Conservation (phyloP, 2,797 vertebrate species). For the Cygnus olor region DNA sequence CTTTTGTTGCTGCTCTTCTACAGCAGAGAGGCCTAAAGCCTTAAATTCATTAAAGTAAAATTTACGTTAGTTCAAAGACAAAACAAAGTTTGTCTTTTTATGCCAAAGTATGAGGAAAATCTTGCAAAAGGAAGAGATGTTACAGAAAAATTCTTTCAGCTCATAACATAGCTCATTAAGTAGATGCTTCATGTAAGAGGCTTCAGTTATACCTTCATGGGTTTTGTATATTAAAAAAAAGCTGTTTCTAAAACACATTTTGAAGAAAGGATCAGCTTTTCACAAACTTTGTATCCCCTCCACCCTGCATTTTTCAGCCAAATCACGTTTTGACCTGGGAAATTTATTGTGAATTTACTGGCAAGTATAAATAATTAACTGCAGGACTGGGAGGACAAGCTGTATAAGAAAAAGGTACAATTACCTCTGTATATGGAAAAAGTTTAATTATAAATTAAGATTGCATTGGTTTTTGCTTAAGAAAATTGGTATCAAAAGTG, state of each 20-base stretch:
- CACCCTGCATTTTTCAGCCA: not conserved
- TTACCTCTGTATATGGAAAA: not conserved
- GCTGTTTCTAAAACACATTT: not conserved
- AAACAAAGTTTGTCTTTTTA: not conserved
- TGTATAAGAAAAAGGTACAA: fast-evolving
- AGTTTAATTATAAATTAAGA: not conserved
- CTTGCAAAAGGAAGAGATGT: not conserved
- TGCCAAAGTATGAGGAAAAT: fast-evolving
- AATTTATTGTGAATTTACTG: not conserved
- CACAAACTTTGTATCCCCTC: not conserved
- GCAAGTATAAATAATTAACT: not conserved
- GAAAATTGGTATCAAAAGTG: not conserved
- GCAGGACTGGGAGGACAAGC: not conserved
- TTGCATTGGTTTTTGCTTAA: not conserved
- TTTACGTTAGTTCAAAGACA: not conserved
- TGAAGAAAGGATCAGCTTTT: not conserved
- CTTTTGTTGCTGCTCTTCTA: not conserved
- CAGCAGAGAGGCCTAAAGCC: not conserved
- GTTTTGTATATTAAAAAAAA: not conserved
- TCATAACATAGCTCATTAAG: not conserved
- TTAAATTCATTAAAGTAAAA: not conserved
- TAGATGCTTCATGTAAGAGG: not conserved
- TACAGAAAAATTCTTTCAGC: not conserved
- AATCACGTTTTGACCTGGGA: not conserved
- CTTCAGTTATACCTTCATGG: fast-evolving